Evolutionary conservation across 35 echinoderm and acorn worm species (phyloP).

Genomic region (Nesometra sesokonis): DNA sequence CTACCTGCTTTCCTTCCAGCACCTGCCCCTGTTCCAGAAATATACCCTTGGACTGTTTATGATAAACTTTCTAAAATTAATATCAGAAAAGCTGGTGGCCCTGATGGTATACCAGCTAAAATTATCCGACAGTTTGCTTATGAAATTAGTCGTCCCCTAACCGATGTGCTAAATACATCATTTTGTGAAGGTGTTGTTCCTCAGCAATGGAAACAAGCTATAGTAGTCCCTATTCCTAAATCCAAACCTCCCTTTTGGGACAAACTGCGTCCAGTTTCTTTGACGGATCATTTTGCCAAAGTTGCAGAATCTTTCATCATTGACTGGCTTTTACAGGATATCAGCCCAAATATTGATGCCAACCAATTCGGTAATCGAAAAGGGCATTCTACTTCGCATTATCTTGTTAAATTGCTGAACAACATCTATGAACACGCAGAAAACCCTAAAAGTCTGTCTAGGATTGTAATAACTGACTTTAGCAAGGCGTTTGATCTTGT

Average conservation of each 20-base stretch:
- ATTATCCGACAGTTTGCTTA: slow-evolving; percentile 13
- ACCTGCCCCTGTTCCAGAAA: neutral
- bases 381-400: neutral
- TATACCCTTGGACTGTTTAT: neutral
- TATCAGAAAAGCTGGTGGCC: neutral
- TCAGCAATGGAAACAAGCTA: slow-evolving; percentile 5
- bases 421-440: neutral
- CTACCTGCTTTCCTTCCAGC: slow-evolving; percentile 1
- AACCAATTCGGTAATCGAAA: neutral
- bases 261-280: slow-evolving; percentile 1
- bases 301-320: slow-evolving; percentile 8
- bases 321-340: neutral
- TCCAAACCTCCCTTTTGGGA: neutral
- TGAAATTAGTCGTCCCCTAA: slow-evolving; percentile 11
- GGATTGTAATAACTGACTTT: neutral
- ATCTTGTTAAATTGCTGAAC: neutral
- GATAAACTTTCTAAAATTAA: neutral
- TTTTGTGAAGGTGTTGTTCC: slow-evolving; percentile 8
- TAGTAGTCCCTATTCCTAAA: slow-evolving; percentile 1
- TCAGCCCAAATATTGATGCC: neutral
- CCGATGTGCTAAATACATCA: neutral
- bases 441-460: neutral
- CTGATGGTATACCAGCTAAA: slow-evolving; percentile 10
- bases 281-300: slow-evolving; percentile 18
- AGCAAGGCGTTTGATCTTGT: neutral